A percentile compares a stretch with the other conserved stretches of the same genome.
Conservation (phyloP, 2,113 vertebrate species). For the Collichthys lucidus region DNA sequence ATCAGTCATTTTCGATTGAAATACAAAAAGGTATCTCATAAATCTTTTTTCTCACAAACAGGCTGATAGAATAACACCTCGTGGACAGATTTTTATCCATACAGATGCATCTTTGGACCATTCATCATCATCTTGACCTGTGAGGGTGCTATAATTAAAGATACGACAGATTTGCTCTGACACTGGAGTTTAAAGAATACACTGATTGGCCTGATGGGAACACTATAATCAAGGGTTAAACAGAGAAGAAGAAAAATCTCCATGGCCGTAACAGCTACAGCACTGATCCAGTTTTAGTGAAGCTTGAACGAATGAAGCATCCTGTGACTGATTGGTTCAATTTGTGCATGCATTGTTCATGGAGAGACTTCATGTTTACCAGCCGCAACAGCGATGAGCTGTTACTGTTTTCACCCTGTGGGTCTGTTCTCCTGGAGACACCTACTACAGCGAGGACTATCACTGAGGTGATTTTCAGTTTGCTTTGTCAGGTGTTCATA, state of each 20-base stretch:
- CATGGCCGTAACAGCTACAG: background rate
- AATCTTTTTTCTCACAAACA: background rate
- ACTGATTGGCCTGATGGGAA: background rate
- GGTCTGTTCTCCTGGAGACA: too few species aligned
- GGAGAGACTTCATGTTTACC: background rate
- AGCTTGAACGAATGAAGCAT: background rate
- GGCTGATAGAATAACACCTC: too few species aligned
- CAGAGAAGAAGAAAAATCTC: background rate
- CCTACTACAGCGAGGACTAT: too few species aligned
- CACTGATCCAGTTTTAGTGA: background rate
- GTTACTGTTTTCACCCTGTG: too few species aligned
- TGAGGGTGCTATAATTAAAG: background rate
- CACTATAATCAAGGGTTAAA: background rate
- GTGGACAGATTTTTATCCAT: background rate
- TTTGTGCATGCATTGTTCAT: background rate
- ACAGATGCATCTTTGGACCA: background rate
- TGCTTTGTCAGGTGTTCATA: too few species aligned
- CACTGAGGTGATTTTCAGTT: too few species aligned
- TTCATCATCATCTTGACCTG: background rate
- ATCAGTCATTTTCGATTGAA: background rate
- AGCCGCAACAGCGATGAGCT: too few species aligned
- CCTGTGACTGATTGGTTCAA: background rate
- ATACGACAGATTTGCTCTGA: background rate
- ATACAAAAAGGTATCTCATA: background rate
- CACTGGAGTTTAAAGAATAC: slow-evolving; percentile 10